Evolutionary conservation across 2,113 vertebrate genomes (phyloP), one percentile per base, ranked within the genome.

Genomic region (Neodontobutis hainanensis): DNA sequence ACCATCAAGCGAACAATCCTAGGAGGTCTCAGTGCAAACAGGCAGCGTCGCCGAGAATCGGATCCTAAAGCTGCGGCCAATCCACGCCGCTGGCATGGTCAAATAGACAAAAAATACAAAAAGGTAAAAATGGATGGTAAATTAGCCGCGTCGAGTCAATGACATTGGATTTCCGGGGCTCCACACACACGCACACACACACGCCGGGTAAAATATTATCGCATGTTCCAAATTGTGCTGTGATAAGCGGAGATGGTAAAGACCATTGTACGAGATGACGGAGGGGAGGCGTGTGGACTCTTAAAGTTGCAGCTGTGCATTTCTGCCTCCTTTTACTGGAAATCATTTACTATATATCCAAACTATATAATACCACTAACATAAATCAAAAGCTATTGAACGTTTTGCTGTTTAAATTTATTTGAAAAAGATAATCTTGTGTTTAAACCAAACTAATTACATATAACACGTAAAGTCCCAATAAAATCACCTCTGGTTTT

Each of bases 191-290:
- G 57, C 50, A 42, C 57, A 40, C 52, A 43, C 47, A 11, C 36
- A 42, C 59, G 11, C 65, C 87, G 93, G 92, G 73, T 63, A 69
- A 91, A 95, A 80, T 93, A 95, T 95, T 92, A 96, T 95, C 94
- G 96, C 95, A 96, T 91, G 95, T 94, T 95, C 93, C 92, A 94
- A 94, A 95, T 95, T 93, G 90, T 92, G 94, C 94, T 93, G 94
- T 91, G 94, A 92, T 92, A 92, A 95, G 94, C 93, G 91, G 91
- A 93, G 94, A 92, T 93, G 96, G 96, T 85, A 93, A 91, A 95
- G 93, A 97, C 96, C 96, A 97, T 95, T 96, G 93, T 93, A 55
- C 69, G 74, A 79, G 87, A 70, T 63, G 79, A 76, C 66, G 75
- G 74, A 92, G 94, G 94, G 93, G 83, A 60, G 78, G 69, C n/a